Conservation (phyloP, 2,888 invertebrate genomes). For the Ectemnius cavifrons region DNA sequence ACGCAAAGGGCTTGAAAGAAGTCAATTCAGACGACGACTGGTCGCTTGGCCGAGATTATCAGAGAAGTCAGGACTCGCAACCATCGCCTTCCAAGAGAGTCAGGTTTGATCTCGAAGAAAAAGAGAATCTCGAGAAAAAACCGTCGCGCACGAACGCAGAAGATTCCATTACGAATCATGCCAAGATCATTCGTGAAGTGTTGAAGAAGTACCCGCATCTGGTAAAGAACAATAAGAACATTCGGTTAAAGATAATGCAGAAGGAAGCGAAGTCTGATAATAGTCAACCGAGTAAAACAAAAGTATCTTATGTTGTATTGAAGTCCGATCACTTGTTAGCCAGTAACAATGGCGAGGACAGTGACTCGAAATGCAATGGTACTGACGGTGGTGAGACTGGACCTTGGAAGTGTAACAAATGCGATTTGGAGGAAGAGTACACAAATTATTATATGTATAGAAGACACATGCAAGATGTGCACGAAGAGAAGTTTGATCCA, state of each 20-base stretch:
- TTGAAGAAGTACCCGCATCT: slow-evolving; percentile 93
- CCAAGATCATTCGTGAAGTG: slow-evolving; percentile 92
- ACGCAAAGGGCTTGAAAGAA: slow-evolving; percentile 64
- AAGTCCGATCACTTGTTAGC: slow-evolving; percentile 76
- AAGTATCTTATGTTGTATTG: slow-evolving; percentile 79
- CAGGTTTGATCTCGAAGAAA: slow-evolving; percentile 82
- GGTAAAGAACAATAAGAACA: slow-evolving; percentile 92
- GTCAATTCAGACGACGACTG: slow-evolving; percentile 74
- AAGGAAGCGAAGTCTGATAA: slow-evolving; percentile 77
- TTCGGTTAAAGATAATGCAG: slow-evolving; percentile 90
- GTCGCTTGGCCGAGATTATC: slow-evolving; percentile 71
- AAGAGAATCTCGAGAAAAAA: slow-evolving; percentile 80
- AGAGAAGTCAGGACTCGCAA: slow-evolving; percentile 69
- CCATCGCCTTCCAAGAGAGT: slow-evolving; percentile 77
- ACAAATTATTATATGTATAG: slow-evolving; percentile 89
- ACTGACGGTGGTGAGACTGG: slow-evolving; percentile 77
- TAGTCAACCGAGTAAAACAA: slow-evolving; percentile 70
- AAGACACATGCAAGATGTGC: slow-evolving; percentile 89
- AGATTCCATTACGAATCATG: slow-evolving; percentile 82
- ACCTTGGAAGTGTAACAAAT: slow-evolving; percentile 90
- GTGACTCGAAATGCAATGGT: slow-evolving; percentile 52
- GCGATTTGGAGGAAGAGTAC: slow-evolving; percentile 82
- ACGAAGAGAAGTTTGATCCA: slow-evolving; percentile 87
- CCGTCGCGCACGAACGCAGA: slow-evolving; percentile 57
- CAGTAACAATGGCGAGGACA: slow-evolving; percentile 59